Percentiles rank a stretch among this genome's conserved stretches.
phyloP scores from a whole-genome alignment of 1,140 invertebrate species.

The Conus betulinus region DNA sequence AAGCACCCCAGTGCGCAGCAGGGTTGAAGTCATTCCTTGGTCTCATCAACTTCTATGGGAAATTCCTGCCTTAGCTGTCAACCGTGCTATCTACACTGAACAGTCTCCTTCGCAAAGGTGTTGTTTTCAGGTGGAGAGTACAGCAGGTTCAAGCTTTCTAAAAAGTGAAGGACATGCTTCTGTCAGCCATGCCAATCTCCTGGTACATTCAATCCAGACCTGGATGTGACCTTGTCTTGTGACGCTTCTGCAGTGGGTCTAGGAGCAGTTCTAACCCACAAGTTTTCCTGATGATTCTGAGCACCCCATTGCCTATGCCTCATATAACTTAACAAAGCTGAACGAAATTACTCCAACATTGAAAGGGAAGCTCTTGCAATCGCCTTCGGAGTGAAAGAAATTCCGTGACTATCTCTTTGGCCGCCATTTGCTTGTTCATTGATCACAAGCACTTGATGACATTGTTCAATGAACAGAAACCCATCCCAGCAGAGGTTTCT shows the following conservation, averaged over 20 bases:
- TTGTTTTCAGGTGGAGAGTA: too few relatives aligned
- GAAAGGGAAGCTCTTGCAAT: slow-evolving; percentile 76
- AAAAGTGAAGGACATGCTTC: slow-evolving; percentile 57
- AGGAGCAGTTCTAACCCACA: slow-evolving; percentile 45
- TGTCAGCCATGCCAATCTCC: neutral
- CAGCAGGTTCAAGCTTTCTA: slow-evolving; percentile 18
- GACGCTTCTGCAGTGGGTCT: slow-evolving; percentile 43
- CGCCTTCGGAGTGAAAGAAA: slow-evolving; percentile 76
- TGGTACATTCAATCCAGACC: slow-evolving; percentile 41
- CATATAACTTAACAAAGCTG: slow-evolving; percentile 64
- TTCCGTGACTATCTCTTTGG: slow-evolving; percentile 77
- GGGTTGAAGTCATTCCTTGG: slow-evolving; percentile 45
- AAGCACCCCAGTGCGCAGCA: slow-evolving; percentile 5
- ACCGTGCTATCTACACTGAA: too few relatives aligned
- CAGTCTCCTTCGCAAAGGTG: too few relatives aligned
- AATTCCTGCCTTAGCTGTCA: slow-evolving; percentile 40
- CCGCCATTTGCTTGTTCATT: slow-evolving; percentile 52
- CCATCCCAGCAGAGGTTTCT: slow-evolving; percentile 57
- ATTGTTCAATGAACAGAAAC: slow-evolving; percentile 48
- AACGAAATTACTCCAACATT: slow-evolving; percentile 73
- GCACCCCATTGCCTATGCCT: slow-evolving; percentile 72
- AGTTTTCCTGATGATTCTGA: slow-evolving; percentile 33
- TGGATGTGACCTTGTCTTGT: slow-evolving; percentile 25
- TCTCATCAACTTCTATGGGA: slow-evolving; percentile 38
- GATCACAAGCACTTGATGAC: slow-evolving; percentile 68